These are phyloP conservation scores for Morpho helenor DNA, from an alignment of 2,888 invertebrate species.

Conservation along the genomic window DNA sequence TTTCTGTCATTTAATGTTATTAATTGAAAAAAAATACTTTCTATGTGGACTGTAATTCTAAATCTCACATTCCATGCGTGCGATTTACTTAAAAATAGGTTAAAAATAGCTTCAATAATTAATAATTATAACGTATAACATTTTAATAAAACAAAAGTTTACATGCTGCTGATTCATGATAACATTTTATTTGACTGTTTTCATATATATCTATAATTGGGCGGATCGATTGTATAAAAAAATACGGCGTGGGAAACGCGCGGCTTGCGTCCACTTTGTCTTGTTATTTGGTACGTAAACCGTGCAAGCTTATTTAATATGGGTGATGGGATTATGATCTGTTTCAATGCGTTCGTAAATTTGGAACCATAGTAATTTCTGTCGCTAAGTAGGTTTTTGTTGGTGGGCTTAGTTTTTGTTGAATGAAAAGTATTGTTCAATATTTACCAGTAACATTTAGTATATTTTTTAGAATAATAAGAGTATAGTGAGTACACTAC, in stretches of 20 bases:
- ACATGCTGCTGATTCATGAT: conserved; percentile 15
- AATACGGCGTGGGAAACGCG: conserved; percentile 39
- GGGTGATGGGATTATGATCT: conserved; percentile 32
- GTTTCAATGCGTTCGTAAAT: conserved; percentile 24
- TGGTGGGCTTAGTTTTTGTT: conserved; percentile 1
- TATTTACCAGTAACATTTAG: no score
- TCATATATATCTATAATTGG: conserved; percentile 37
- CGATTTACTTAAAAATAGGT: no score
- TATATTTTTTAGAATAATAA: no score
- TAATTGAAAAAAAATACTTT: no score
- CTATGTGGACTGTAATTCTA: no score
- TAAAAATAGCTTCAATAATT: no score
- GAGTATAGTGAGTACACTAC: no score
- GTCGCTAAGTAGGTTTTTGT: conserved; percentile 10
- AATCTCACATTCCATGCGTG: no score
- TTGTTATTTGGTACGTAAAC: conserved; percentile 29
- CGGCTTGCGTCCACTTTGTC: conserved; percentile 35
- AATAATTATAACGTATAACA: no score
- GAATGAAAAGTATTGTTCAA: neutral
- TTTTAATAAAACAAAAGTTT: conserved; percentile 32
- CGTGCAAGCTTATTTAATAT: conserved; percentile 31
- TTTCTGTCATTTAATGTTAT: no score
- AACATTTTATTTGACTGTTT: conserved; percentile 34
- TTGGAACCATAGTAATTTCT: conserved; percentile 6
- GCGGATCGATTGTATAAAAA: conserved; percentile 36